A percentile compares a stretch with the other conserved stretches of the same genome.
Evolutionary conservation across 2,797 vertebrate genomes (phyloP).

Genomic region (Fringilla coelebs): DNA sequence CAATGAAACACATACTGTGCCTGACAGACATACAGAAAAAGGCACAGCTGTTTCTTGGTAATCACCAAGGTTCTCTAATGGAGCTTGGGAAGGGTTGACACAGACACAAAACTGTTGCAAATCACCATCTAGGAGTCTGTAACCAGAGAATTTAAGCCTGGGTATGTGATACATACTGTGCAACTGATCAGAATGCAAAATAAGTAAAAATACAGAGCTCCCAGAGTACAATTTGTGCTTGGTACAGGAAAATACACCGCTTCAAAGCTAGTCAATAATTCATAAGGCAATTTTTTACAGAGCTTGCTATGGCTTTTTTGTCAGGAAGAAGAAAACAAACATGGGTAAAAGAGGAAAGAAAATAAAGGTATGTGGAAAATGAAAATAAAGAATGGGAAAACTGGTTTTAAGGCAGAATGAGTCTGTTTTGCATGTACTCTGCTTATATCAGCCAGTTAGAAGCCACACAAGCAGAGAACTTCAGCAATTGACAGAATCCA

Average conservation of each 20-base stretch:
- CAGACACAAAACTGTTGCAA: background rate
- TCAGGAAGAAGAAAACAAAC: background rate
- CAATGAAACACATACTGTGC: background rate
- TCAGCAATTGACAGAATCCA: background rate
- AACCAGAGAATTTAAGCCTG: background rate
- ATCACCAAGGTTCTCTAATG: background rate
- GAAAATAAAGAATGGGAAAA: background rate
- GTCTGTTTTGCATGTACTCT: background rate
- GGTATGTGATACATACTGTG: background rate
- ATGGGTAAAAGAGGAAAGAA: background rate
- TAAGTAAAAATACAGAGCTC: background rate
- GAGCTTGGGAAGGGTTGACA: background rate
- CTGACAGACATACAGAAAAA: background rate
- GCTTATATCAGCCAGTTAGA: background rate
- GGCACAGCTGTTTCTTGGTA: background rate
- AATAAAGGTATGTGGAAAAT: background rate
- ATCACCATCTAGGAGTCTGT: background rate
- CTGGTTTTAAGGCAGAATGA: background rate
- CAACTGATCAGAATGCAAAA: background rate
- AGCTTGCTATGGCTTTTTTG: rapidly evolving
- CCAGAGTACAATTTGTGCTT: background rate
- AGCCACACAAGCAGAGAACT: background rate
- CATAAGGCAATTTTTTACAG: background rate
- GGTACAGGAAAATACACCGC: background rate
- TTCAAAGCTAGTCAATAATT: background rate